phyloP scores from a whole-genome alignment of 2,113 vertebrate genomes.

The Phaetusa simplex region DNA sequence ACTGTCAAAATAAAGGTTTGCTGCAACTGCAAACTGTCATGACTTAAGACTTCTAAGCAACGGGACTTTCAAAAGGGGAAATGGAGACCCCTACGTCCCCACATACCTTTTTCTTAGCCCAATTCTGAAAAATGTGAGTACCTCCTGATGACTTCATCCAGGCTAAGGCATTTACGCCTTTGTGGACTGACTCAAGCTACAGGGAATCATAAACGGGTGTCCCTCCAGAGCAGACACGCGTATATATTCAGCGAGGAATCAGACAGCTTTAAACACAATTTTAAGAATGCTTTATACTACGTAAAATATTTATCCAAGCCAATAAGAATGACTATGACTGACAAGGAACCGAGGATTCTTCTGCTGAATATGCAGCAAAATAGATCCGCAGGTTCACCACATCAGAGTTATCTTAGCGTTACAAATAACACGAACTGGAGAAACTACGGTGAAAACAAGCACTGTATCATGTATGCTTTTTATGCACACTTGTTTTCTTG shows the following conservation, averaged over 20 bases:
- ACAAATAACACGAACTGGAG: neutral
- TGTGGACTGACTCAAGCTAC: neutral
- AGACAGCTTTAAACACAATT: neutral
- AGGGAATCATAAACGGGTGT: rapidly evolving
- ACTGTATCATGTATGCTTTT: neutral
- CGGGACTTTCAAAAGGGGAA: neutral
- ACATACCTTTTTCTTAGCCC: neutral
- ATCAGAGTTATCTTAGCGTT: neutral
- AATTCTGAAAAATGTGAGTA: neutral
- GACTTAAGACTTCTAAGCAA: neutral
- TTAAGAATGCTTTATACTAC: neutral
- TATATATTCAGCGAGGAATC: neutral
- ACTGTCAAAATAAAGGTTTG: neutral
- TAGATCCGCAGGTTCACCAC: neutral
- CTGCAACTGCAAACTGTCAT: neutral
- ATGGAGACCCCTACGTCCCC: neutral
- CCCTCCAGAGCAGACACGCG: neutral
- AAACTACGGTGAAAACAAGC: neutral
- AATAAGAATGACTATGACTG: neutral
- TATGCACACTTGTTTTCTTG: neutral
- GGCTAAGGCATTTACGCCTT: neutral
- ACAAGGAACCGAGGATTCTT: neutral
- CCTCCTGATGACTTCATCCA: neutral
- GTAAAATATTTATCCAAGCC: neutral
- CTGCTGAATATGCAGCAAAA: neutral